A percentile compares a stretch with the other conserved stretches of the same genome.
Conservation (phyloP, 2,113 vertebrate genomes). For the Felis chaus region DNA sequence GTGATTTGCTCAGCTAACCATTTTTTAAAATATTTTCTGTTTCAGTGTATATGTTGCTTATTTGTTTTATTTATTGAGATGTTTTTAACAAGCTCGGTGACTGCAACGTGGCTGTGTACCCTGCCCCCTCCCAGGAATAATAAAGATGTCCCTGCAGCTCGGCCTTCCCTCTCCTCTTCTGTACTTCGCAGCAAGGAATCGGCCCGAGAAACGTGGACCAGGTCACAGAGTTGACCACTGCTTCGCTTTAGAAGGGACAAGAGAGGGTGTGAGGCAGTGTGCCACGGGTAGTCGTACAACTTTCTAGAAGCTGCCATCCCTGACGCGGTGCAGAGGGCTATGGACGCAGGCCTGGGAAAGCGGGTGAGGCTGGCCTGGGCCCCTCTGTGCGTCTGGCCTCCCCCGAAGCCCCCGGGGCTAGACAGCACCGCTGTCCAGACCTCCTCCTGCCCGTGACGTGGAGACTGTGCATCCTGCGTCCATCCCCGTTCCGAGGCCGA, state of each 20-base stretch:
- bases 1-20: slow-evolving; percentile 43
- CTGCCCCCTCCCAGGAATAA: slow-evolving; percentile 79
- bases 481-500: fast-evolving
- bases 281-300: fast-evolving
- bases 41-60: slow-evolving; percentile 90
- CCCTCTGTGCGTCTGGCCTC: neutral
- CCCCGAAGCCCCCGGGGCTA: fast-evolving
- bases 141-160: slow-evolving; percentile 80
- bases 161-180: neutral
- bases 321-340: fast-evolving
- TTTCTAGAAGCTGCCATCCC: neutral
- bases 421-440: fast-evolving
- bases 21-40: slow-evolving; percentile 76
- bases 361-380: neutral
- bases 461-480: fast-evolving
- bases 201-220: fast-evolving
- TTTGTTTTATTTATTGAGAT: slow-evolving; percentile 98
- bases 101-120: slow-evolving; percentile 80
- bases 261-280: neutral
- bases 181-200: fast-evolving
- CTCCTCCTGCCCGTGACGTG: fast-evolving
- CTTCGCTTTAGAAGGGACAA: neutral
- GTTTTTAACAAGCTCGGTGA: slow-evolving; percentile 87
- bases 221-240: fast-evolving
- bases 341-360: neutral